Evolutionary conservation across 2,113 vertebrate genomes (phyloP), one percentile per base, ranked within the genome.

Genomic region (Stercorarius parasiticus): DNA sequence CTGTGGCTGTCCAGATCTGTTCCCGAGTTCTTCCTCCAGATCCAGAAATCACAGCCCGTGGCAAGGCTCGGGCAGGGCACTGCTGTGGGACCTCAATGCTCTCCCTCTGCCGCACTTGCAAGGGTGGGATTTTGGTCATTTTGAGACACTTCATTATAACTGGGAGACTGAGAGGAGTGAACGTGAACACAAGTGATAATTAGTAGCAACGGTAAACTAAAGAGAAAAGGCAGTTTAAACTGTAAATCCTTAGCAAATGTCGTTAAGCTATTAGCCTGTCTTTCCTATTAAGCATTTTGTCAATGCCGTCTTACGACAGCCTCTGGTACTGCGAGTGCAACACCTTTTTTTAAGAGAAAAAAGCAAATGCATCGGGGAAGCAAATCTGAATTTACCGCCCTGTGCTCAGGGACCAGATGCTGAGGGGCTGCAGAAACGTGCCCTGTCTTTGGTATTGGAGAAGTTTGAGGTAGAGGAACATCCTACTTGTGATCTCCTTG

Each of bases 301-400:
- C 70, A 87, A 58, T 91, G 96, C 95, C 97, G 91, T 52, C 95
- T 95, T 62, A 85, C 6, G 91, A 85, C 78, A 91, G 53, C 34
- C 19, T 65, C 81, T 76, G 95, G 93, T 94, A 97, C 81, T 97
- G 88, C 91, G 25, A 79, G n/a, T 3, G 25, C 69, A 81, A n/a
- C 6, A 3, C 27, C 18, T 15, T 69, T 72, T 59, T 15, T 16
- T 1, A 22, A 59, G 34, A 67, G 17, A 9, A 53, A 67, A 86
- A 62, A 29, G 10, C 26, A 66, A 82, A 45, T 6, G 7, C 10
- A 15, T 5, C 13, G 13, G 23, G n/a, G 22, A 52, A 70, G 12
- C 6, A 49, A 82, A 83, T 6, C 25, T 11, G 22, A 59, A 15
- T 30, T 94, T 42, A 56, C 17, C 1, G 1, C 6, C 11, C n/a